A percentile compares a stretch with the other conserved stretches of the same genome.
These are phyloP conservation scores for Ceramica pisi DNA, from an alignment of 2,888 invertebrate genomes.

Conservation along the genomic window DNA sequence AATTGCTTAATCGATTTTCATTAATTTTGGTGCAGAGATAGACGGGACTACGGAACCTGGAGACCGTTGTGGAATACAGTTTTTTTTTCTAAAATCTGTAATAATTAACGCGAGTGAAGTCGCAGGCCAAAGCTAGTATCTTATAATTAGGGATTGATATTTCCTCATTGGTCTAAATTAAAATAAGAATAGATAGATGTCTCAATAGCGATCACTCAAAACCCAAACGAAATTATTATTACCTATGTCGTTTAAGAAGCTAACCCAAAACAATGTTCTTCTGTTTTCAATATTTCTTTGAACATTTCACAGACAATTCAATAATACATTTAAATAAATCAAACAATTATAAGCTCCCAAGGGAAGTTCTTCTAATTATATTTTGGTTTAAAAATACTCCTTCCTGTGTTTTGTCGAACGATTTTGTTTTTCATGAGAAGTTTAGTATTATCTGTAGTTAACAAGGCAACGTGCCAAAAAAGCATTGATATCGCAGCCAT, in stretches of 20 bases:
- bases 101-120: too few relatives aligned
- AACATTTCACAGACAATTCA: not conserved
- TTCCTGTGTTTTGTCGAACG: slow-evolving; percentile 25
- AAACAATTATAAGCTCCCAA: slow-evolving; percentile 35
- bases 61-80: too few relatives aligned
- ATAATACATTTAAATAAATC: slow-evolving; percentile 41
- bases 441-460: slow-evolving; percentile 19
- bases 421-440: slow-evolving; percentile 38
- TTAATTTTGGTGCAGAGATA: too few relatives aligned
- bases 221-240: not conserved
- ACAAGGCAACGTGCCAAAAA: slow-evolving; percentile 29
- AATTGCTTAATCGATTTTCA: too few relatives aligned
- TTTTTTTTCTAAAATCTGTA: too few relatives aligned
- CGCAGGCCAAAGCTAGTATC: not conserved
- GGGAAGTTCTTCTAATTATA: slow-evolving; percentile 46
- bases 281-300: not conserved
- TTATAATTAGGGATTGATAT: not conserved
- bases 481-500: slow-evolving; percentile 4
- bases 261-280: not conserved
- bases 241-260: not conserved
- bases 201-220: too few relatives aligned
- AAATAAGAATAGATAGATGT: not conserved
- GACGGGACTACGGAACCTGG: too few relatives aligned
- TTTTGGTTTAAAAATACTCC: slow-evolving; percentile 33
- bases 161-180: not conserved